Conservation (phyloP, 2,888 invertebrate species). For the Eupeodes luniger region DNA sequence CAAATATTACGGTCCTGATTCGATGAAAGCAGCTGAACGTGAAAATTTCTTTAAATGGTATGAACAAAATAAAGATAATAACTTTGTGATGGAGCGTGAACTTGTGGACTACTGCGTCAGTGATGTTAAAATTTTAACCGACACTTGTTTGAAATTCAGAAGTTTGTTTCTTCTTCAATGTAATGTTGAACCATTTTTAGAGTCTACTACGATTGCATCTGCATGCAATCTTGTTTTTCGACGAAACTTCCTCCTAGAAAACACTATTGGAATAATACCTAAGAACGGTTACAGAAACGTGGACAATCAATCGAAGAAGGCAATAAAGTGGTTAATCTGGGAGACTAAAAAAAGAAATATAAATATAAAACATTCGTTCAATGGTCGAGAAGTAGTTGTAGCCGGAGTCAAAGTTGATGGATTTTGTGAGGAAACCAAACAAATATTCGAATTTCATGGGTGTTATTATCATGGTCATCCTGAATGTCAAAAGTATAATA, state of each 20-base stretch:
- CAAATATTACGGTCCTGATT: too few relatives aligned
- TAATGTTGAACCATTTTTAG: conserved; percentile 15
- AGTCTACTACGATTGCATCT: not conserved
- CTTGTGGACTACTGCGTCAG: conserved; percentile 4
- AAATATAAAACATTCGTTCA: not conserved
- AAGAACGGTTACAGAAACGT: conserved; percentile 11
- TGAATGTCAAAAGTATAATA: not conserved
- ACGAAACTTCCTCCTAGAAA: not conserved
- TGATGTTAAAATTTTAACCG: conserved; percentile 37
- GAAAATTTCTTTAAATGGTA: not conserved
- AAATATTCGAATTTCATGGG: conserved; percentile 10
- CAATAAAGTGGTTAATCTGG: conserved; percentile 5
- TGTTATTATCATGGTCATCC: conserved; percentile 53
- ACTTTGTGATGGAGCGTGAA: conserved; percentile 8
- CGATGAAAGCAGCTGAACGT: too few relatives aligned
- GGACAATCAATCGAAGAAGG: not conserved
- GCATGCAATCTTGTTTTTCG: not conserved
- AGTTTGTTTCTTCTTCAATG: conserved; percentile 11
- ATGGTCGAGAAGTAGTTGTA: not conserved
- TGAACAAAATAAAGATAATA: not conserved
- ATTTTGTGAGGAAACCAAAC: not conserved
- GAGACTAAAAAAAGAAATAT: not conserved
- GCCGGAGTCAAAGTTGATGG: not conserved
- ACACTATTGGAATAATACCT: conserved; percentile 16
- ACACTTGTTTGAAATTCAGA: conserved; percentile 38